phyloP scores from a whole-genome alignment of 92 coral and sea anemone species.

The Umimayanthus kanabou region DNA sequence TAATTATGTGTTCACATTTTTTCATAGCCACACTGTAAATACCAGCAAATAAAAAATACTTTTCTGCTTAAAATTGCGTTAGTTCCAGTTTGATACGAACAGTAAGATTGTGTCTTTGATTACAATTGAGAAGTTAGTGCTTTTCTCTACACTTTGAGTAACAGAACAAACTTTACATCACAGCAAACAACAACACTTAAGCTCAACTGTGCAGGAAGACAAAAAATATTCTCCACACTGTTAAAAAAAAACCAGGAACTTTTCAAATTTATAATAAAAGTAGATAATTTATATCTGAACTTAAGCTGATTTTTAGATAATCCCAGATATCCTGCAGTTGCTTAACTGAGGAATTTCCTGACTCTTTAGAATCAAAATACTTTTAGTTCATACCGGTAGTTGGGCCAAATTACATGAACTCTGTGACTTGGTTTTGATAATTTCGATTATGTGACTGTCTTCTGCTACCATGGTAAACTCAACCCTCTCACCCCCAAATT shows the following conservation, averaged over 20 bases:
- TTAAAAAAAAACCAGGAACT: conserved; percentile 1
- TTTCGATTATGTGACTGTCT: background rate
- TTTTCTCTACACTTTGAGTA: background rate
- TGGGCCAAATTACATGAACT: background rate
- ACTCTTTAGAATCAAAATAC: background rate
- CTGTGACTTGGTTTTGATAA: background rate
- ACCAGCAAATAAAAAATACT: background rate
- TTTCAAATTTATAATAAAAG: background rate
- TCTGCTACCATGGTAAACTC: background rate
- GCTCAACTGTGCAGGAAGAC: no score
- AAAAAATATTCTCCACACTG: background rate
- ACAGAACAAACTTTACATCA: background rate
- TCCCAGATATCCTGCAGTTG: conserved; percentile 26
- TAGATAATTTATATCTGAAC: background rate
- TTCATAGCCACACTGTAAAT: background rate
- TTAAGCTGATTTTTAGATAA: conserved; percentile 35
- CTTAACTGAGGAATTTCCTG: conserved; percentile 24
- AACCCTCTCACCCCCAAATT: no score
- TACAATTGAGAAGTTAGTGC: background rate
- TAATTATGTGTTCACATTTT: no score
- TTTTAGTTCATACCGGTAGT: background rate
- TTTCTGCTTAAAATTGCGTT: background rate
- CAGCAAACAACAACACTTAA: background rate
- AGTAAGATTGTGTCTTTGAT: no score
- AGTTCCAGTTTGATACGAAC: background rate